Base-by-base conservation (phyloP, 2,113 vertebrate genomes). In the Deroptyus accipitrinus region DNA sequence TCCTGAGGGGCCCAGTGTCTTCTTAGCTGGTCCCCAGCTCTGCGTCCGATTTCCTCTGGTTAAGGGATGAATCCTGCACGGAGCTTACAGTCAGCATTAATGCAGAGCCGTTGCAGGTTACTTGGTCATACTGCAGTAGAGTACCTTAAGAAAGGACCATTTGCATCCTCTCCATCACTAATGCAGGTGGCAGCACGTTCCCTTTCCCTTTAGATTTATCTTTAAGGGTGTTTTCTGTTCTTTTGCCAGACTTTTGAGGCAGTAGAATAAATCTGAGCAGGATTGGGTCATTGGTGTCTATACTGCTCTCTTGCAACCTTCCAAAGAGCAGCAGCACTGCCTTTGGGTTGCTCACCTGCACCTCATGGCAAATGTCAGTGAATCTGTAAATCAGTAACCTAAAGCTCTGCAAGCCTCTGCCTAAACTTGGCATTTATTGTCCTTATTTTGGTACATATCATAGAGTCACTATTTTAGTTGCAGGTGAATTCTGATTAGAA, bases 321-420 rank as follows among this genome's bases (percentile, higher is more conserved):
- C 15, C 62, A 33, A 39, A 33, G 51, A 69, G 67, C 35, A 37
- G 31, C 57, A 25, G 63, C 46, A 17, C 18, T 54, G 42, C 30
- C 30, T 83, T 54, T 28, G 48, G 19, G 9, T 57, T 6, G n/a
- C 33, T 75, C 7, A 68, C 39, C 2, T 1, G 1, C 0, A 0
- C 17, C 0, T 0, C 28, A 3, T 1, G 1, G 37, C 69, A 49
- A 67, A 73, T 2, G 44, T 6, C 9, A 2, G 16, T 52, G 17
- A 19, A 12, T 86, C 70, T 44, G 49, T 28, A 35, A 81, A 80
- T 11, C 10, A 11, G 68, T 52, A 77, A 14, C 74, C 39, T n/a
- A 8, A 19, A 63, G 42, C 13, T 49, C n/a, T 42, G 44, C 35
- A 54, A 63, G 28, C 24, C n/a, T 86, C 20, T 7, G 6, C 42